Evolutionary conservation across 2,888 invertebrate genomes (phyloP), one percentile per base, ranked within the genome.

Genomic region (Drosophila infuscata): DNA sequence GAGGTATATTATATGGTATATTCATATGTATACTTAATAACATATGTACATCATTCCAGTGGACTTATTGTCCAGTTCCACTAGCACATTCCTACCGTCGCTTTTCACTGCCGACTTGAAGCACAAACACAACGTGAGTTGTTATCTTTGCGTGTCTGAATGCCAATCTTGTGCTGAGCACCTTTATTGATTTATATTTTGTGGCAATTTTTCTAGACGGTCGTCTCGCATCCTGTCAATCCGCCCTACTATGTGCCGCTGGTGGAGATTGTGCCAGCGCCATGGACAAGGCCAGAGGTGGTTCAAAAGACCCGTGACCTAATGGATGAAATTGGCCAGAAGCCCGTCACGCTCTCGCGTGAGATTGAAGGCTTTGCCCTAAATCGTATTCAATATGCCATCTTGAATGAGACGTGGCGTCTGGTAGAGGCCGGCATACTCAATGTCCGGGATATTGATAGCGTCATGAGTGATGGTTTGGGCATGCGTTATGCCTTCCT

Each of bases 41-140:
- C 29, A 17, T 5, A 12, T 36, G 11, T 17, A 15, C n/a, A 25
- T 53, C 3, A 46, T 41, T 57, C 0, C 43, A 99, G 99, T 92
- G 99, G 99, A 3, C 94, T 99, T 61, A 99, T 99, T 87, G 99
- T n/a, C n/a, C n/a, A n/a, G n/a, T n/a, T n/a, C n/a, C n/a, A n/a
- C n/a, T n/a, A n/a, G n/a, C n/a, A n/a, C n/a, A n/a, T n/a, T n/a
- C n/a, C n/a, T n/a, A n/a, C n/a, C n/a, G n/a, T n/a, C n/a, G n/a
- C n/a, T n/a, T n/a, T n/a, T n/a, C n/a, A 92, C 97, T 30, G 96
- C 96, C 74, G 95, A 95, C 48, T 93, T 99, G 70, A 96, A 95
- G 83, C 96, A 99, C 91, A 94, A 94, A 75, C 92, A 94, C 35
- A 95, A 95, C 93, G 95, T 95, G 88, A 91, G 91, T 91, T 58